These are phyloP conservation scores for Cheilinus undulatus DNA, from an alignment of 2,113 vertebrate species.

Conservation along the genomic window DNA sequence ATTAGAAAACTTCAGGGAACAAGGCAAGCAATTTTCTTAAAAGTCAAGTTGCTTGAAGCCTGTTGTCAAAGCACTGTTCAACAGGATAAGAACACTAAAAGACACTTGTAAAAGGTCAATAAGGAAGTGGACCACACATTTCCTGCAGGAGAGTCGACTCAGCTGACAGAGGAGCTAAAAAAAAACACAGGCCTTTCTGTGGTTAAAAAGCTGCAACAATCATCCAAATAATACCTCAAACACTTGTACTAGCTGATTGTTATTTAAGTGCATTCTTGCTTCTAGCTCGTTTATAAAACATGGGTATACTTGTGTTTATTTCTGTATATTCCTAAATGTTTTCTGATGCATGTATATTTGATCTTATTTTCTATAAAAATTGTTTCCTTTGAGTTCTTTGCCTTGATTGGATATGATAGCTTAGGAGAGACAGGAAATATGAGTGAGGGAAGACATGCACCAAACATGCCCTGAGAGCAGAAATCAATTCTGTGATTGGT, in stretches of 20 bases:
- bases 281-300: neutral
- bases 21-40: neutral
- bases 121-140: slow-evolving; percentile 46
- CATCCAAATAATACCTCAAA: slow-evolving; percentile 19
- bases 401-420: too few relatives aligned
- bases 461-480: too few relatives aligned
- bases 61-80: neutral
- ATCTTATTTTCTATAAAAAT: too few relatives aligned
- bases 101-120: neutral
- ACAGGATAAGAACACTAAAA: slow-evolving; percentile 6
- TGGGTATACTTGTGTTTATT: too few relatives aligned
- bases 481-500: too few relatives aligned
- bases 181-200: slow-evolving; percentile 3
- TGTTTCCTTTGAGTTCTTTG: too few relatives aligned
- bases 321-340: too few relatives aligned
- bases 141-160: slow-evolving; percentile 49
- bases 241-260: neutral
- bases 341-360: too few relatives aligned
- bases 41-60: slow-evolving; percentile 2
- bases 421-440: too few relatives aligned
- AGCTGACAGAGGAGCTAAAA: slow-evolving; percentile 23
- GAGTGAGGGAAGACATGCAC: too few relatives aligned
- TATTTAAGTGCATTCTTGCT: neutral
- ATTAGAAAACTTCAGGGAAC: neutral
- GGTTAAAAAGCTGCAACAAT: slow-evolving; percentile 41